Base-by-base conservation (phyloP, 2,888 invertebrate genomes). In the Oligia strigilis region DNA sequence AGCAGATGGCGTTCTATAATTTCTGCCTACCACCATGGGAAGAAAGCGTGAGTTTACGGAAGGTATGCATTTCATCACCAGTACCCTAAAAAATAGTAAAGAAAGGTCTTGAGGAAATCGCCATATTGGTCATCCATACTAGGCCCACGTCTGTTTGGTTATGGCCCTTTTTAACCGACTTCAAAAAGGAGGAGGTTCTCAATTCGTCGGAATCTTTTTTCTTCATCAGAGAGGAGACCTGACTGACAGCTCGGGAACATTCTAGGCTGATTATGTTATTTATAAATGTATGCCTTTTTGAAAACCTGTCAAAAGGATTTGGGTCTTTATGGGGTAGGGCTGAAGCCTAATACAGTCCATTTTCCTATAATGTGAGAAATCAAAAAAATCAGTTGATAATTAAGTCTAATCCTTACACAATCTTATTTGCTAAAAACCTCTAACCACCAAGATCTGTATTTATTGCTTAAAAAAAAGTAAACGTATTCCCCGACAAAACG, bases 401-500 rank as follows among this genome's bases (percentile, higher is more conserved):
- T 52, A n/a, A 40, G 13, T 6, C 36, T n/a, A 19, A 67, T 13
- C 17, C 58, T 67, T 62, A 55, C 23, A 36, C 19, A 19, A 55
- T 82, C 5, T 46, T n/a, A 60, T 74, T 83, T 64, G 14, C 6
- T 46, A 6, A 62, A 29, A 8, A 60, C 14, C 13, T 83, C 19
- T 52, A 14, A n/a, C 40, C 9, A 52, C 9, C 60, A 29, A 84
- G 9, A 43, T 6, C 4, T 36, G 4, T 40, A 58, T n/a, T 49
- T 43, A 64, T 65, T 43, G 9, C n/a, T 23, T 55, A 14, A 46
- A 66, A 67, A 58, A 66, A 72, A 58, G 14, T 40, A 67, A 62
- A 58, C n/a, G 43, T 58, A 23, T 29, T 40, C 55, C 29, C 40
- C 78, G 23, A 67, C 1, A 60, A 80, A 70, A 85, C 69, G 67